Base-by-base conservation (phyloP, 2,797 vertebrate genomes). In the Sparidentex hasta region DNA sequence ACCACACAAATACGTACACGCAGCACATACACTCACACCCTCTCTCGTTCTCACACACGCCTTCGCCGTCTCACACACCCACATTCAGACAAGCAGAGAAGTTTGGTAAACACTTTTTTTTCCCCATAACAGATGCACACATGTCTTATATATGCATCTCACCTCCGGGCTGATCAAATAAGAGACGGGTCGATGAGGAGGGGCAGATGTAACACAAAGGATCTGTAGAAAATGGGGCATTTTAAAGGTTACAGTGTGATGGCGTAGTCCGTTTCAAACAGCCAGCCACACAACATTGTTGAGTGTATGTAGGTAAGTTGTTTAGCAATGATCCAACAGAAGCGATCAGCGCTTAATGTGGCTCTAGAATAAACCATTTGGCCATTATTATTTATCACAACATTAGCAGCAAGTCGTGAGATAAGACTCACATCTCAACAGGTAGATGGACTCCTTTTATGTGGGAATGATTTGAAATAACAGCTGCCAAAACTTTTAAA, bases 101-200 rank as follows among this genome's bases (percentile, higher is more conserved):
- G 54, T 65, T 57, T 29, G 57, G 7, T 17, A 13, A 64, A 52
- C 21, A 23, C 7, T 33, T 11, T 67, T n/a, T n/a, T 44, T 4
- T 48, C 25, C 16, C 29, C n/a, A 25, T 46, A 27, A 57, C 59
- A 76, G 16, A 57, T 29, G 47, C 25, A 66, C 50, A 44, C 1
- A 55, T 12, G 7, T 33, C 33, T 33, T 33, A 33, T 33, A 14
- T 4, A 5, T 21, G 5, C 11, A n/a, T 58, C 44, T 76, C 66
- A 48, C 50, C 67, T 68, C 48, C 2, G 9, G 23, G 23, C 54
- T 43, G 54, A 66, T 80, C 27, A 77, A 77, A 78, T 29, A 13
- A 16, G 1, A 9, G 41, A 46, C 1, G 5, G 27, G 29, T 59
- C 0, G 7, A 74, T 65, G 46, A 38, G 23, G n/a, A 69, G 14